Evolutionary conservation across 2,888 invertebrate genomes (phyloP), one percentile per base, ranked within the genome.

Genomic region (Drosophila niveifrons): DNA sequence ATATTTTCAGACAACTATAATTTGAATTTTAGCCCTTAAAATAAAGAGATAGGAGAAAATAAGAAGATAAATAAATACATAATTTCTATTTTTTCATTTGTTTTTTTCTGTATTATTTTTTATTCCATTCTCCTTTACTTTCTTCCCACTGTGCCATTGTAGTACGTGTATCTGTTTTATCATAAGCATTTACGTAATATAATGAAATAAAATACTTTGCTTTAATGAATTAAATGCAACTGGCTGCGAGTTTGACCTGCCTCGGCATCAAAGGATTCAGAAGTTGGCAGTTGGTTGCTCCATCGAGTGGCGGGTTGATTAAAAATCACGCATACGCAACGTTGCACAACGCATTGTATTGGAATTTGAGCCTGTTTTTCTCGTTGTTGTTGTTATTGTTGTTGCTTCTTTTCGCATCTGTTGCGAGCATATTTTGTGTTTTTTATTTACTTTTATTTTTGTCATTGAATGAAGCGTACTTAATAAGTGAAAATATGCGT

Each of bases 321-420:
- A 80, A 82, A 81, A 81, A 82, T 82, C 81, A 81, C 77, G 77
- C 71, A 77, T 82, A 81, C 81, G 81, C 82, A 70, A 69, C 70
- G 59, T 48, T 82, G 82, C 58, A 76, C 79, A 72, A 66, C 66
- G 68, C 46, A 61, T 66, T 80, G 66, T 46, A 53, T 68, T 66
- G 47, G 52, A 68, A 55, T 65, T 70, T 56, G 34, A 17, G 7
- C 17, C n/a, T 39, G 51, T 50, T 68, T 58, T 51, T 64, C 10
- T 9, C 1, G 31, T 31, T 10, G 11, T 9, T 31, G 31, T 36
- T 39, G 11, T 9, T 31, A 10, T 36, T 39, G 18, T 36, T 9
- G 34, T 41, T 23, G 23, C 23, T 23, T 8, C n/a, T 46, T 46
- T 29, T 10, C 4, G 28, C 48, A 48, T 28, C 31, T 34, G 29